Evolutionary conservation across 2,113 vertebrate genomes (phyloP), one percentile per base, ranked within the genome.

Genomic region (Galemys pyrenaicus): DNA sequence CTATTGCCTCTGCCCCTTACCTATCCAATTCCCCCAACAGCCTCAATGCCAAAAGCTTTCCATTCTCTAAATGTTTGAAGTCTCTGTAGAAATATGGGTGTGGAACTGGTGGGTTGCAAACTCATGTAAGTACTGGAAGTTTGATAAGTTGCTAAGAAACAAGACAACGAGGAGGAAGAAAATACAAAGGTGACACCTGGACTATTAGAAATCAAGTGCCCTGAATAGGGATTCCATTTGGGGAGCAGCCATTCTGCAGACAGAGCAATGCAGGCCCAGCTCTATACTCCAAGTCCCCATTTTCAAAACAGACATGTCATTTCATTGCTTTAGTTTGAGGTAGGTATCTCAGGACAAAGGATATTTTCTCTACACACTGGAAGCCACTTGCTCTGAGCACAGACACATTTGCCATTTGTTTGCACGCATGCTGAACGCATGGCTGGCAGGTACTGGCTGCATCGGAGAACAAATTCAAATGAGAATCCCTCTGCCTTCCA

Each of bases 111-210:
- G 97, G 97, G 97, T 82, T 94, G 71, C 97, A 97, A 98, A 98
- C 97, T 97, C 97, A 92, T 96, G 46, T 41, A 97, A 97, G 92
- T 98, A 97, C 96, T 97, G 92, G 96, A 98, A 94, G 97, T 97
- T 98, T 98, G 95, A 91, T 95, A 93, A 96, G 98, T 99, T 99
- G 98, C 98, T 98, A 98, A 98, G 98, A 96, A 97, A 99, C 98
- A 74, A 93, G 89, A 96, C 91, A 96, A 96, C 84, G 78, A 92
- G 93, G 93, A 97, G 91, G 71, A 97, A 75, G 94, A 96, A 95
- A 93, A 94, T 77, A 96, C 75, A 91, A 83, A 95, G 92, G 87
- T 95, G 96, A 97, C 78, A 98, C 95, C 96, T 98, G 96, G 91
- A 95, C 84, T 56, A 92, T 68, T 74, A 94, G 58, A 92, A 64